These are phyloP conservation scores for Drosophila ogumai DNA, from an alignment of 1,140 invertebrate genomes.

Conservation along the genomic window DNA sequence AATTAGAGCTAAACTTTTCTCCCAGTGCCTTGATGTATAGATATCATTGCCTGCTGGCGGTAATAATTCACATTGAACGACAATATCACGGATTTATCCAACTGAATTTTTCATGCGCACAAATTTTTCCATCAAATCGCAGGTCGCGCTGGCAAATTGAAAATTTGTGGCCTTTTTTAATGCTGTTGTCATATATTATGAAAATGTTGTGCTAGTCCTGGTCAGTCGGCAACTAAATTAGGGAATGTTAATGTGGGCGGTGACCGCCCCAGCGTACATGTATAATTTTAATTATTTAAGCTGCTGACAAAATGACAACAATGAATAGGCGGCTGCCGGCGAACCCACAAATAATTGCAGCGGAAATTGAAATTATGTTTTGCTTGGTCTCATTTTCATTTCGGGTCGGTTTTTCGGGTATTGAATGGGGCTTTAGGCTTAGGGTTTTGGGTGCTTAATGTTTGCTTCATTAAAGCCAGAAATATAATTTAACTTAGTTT, in stretches of 20 bases:
- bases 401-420: slow-evolving; percentile 12
- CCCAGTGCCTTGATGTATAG: slow-evolving; percentile 12
- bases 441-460: slow-evolving; percentile 1
- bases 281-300: slow-evolving; percentile 74
- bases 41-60: slow-evolving; percentile 4
- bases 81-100: slow-evolving; percentile 44
- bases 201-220: slow-evolving; percentile 29
- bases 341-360: slow-evolving; percentile 64
- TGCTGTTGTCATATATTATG: slow-evolving; percentile 46
- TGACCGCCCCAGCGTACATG: slow-evolving; percentile 24
- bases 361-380: slow-evolving; percentile 80
- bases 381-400: slow-evolving; percentile 63
- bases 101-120: slow-evolving; percentile 53
- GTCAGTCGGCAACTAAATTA: slow-evolving; percentile 30
- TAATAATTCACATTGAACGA: slow-evolving; percentile 37
- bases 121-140: slow-evolving; percentile 32
- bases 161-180: slow-evolving; percentile 46
- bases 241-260: slow-evolving; percentile 51
- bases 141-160: slow-evolving; percentile 37
- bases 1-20: not conserved
- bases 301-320: slow-evolving; percentile 41
- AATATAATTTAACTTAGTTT: too few relatives aligned
- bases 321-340: slow-evolving; percentile 18
- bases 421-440: not conserved
- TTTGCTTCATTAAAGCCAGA: slow-evolving; percentile 1